Conservation (phyloP, 2,113 vertebrate species). For the Galbula dea region DNA sequence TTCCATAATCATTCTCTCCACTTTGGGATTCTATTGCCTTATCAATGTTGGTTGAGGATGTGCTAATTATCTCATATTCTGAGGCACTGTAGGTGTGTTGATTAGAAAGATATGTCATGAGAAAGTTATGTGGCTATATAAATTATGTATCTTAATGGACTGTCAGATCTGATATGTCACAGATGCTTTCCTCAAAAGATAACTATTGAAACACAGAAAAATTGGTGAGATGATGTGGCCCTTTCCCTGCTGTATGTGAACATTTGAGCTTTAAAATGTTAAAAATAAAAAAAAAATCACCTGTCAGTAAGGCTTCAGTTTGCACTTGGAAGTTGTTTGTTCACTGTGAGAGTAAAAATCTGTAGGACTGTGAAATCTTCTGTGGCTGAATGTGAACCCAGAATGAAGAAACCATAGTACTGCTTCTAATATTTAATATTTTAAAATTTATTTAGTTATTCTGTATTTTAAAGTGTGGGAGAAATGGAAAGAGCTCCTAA, state of each 20-base stretch:
- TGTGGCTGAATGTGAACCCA: not conserved
- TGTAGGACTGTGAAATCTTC: not conserved
- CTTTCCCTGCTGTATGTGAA: not conserved
- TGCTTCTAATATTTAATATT: not conserved
- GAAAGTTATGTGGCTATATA: not conserved
- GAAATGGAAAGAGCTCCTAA: not conserved
- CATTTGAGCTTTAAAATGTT: not conserved
- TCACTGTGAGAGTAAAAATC: not conserved
- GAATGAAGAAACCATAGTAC: not conserved
- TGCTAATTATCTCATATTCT: not conserved
- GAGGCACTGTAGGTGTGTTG: not conserved
- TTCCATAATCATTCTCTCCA: fast-evolving
- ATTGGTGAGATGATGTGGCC: not conserved
- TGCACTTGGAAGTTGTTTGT: not conserved
- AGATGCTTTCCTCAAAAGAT: not conserved
- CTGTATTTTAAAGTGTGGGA: not conserved
- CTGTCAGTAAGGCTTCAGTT: not conserved
- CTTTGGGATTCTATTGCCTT: not conserved
- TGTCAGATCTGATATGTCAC: not conserved
- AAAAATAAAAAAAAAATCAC: not conserved
- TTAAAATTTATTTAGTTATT: not conserved
- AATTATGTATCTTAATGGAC: not conserved
- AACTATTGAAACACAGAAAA: not conserved
- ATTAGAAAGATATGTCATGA: not conserved
- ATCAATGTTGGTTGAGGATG: fast-evolving